A percentile compares a stretch with the other conserved stretches of the same genome.
Evolutionary conservation across 2,888 invertebrate genomes (phyloP).

Genomic region (Beris morrisii): DNA sequence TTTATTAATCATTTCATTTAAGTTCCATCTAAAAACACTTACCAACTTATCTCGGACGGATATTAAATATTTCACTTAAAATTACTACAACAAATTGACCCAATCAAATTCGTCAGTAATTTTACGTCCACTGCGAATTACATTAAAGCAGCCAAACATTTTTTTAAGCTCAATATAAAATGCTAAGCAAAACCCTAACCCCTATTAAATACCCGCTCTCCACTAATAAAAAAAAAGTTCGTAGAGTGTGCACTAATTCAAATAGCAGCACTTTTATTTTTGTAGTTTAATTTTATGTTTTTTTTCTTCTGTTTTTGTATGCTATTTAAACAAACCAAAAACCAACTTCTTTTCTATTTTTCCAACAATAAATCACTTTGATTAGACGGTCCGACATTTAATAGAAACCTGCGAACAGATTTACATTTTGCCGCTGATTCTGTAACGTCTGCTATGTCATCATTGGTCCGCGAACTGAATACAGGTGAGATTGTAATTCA

Average conservation of each 20-base stretch:
- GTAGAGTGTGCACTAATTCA: neutral
- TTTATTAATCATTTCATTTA: too few species aligned
- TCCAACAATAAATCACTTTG: neutral
- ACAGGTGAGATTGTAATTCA: constrained; percentile 65
- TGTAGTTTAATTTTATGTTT: neutral
- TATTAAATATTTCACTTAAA: too few species aligned
- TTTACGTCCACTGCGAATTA: too few species aligned
- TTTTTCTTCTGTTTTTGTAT: neutral
- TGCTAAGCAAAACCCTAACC: too few species aligned
- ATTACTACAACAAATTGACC: too few species aligned
- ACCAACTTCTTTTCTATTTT: constrained; percentile 8
- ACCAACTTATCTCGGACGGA: too few species aligned
- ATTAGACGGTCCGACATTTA: constrained; percentile 38
- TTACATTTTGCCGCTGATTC: constrained; percentile 94
- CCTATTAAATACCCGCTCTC: too few species aligned
- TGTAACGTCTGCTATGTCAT: constrained; percentile 97
- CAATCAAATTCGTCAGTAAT: too few species aligned
- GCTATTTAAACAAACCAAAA: neutral
- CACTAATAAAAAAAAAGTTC: too few species aligned
- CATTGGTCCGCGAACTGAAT: constrained; percentile 92
- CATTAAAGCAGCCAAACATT: too few species aligned
- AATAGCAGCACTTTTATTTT: neutral
- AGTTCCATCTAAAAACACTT: too few species aligned
- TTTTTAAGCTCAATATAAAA: too few species aligned
- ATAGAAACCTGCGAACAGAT: constrained; percentile 73